Evolutionary conservation across 1,140 invertebrate genomes (phyloP).

Genomic region (Forficula auricularia): DNA sequence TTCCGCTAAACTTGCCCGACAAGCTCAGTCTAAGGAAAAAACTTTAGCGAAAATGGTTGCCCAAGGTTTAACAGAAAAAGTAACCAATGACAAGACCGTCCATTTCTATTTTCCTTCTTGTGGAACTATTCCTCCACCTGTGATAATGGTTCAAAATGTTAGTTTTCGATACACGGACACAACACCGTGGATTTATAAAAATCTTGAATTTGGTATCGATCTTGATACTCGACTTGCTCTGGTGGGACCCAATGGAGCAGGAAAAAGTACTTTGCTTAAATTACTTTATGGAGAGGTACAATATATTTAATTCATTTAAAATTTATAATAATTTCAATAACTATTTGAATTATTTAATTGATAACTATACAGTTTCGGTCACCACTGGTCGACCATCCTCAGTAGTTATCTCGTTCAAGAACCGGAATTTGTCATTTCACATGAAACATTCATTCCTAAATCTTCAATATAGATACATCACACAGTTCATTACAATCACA

Average conservation of each 20-base stretch:
- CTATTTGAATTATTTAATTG: no score
- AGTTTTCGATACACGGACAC: conserved; percentile 83
- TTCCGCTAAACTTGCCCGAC: conserved; percentile 90
- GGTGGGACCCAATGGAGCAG: conserved; percentile 97
- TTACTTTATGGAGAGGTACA: conserved; percentile 82
- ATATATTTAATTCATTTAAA: conserved; percentile 13
- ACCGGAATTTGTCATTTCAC: no score
- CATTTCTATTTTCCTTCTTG: conserved; percentile 95
- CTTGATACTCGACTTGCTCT: conserved; percentile 90
- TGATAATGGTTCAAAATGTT: conserved; percentile 98
- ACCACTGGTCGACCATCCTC: no score
- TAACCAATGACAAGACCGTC: conserved; percentile 72
- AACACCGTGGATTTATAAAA: conserved; percentile 85
- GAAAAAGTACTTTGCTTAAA: conserved; percentile 94
- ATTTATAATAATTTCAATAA: conserved; percentile 5
- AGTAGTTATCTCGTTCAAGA: no score
- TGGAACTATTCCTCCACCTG: conserved; percentile 90
- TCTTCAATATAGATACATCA: no score
- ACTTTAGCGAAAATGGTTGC: conserved; percentile 98
- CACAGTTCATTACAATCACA: no score
- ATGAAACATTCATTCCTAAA: no score
- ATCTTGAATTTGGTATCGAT: conserved; percentile 98
- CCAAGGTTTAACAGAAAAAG: conserved; percentile 88
- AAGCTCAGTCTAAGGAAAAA: conserved; percentile 99
- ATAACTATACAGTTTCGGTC: no score